Conservation (phyloP, 2,797 vertebrate genomes). For the Gila robusta region DNA sequence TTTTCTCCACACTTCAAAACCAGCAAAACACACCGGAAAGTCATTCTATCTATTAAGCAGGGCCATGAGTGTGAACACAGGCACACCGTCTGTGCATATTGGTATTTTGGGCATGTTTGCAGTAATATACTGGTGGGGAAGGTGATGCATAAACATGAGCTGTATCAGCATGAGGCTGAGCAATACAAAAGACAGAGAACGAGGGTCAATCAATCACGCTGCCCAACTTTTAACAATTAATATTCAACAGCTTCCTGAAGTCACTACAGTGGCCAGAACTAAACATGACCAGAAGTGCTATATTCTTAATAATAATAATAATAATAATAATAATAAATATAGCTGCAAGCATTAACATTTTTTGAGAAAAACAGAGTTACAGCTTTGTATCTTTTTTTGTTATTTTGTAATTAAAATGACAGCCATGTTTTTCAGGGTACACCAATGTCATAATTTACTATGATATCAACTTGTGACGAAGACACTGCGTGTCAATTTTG, state of each 20-base stretch:
- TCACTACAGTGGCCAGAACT: constrained; percentile 74
- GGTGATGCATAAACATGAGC: constrained; percentile 81
- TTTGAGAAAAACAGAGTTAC: no score
- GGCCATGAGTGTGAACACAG: constrained; percentile 2
- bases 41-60: constrained; percentile 7
- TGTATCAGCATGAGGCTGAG: constrained; percentile 72
- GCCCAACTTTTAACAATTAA: constrained; percentile 72
- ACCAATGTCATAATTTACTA: no score
- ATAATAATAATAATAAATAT: not conserved
- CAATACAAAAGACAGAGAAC: constrained; percentile 75
- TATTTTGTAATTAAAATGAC: no score
- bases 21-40: constrained; percentile 11
- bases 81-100: not conserved
- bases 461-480: no score
- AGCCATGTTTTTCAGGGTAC: no score
- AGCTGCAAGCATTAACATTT: no score
- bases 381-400: no score
- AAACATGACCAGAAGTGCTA: not conserved
- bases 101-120: constrained; percentile 45
- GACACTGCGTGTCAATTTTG: no score
- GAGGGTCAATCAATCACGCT: constrained; percentile 82
- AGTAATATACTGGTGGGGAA: constrained; percentile 54
- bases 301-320: not conserved
- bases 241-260: constrained; percentile 79
- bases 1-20: constrained; percentile 74